These are phyloP conservation scores for Neoitamus cyanurus DNA, from an alignment of 2,888 invertebrate species.

Conservation along the genomic window DNA sequence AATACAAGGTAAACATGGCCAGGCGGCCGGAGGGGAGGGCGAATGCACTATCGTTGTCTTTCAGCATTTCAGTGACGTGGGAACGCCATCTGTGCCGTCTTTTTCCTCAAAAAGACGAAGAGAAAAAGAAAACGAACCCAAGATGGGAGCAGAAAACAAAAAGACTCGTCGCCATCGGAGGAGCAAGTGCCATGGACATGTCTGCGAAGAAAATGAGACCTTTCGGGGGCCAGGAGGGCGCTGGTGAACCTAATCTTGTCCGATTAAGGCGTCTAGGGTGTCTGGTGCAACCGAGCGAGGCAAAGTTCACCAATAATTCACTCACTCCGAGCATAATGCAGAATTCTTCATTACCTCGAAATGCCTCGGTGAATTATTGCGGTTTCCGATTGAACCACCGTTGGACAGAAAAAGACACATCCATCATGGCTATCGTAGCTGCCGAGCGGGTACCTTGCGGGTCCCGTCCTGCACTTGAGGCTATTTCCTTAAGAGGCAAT, in stretches of 20 bases:
- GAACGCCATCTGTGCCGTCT: conserved; percentile 14
- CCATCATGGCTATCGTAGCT: background rate
- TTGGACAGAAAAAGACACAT: background rate
- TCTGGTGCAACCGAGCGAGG: background rate
- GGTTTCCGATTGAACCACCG: background rate
- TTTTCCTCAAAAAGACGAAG: conserved; percentile 15
- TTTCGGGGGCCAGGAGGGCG: background rate
- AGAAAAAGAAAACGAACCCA: background rate
- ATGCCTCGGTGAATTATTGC: conserved; percentile 14
- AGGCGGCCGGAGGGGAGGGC: background rate
- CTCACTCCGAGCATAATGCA: background rate
- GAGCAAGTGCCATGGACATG: conserved; percentile 14
- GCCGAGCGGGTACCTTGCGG: background rate
- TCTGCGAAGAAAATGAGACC: conserved; percentile 2
- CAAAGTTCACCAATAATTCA: conserved; percentile 31
- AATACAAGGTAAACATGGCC: background rate
- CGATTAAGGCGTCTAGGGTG: background rate
- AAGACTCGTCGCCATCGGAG: background rate
- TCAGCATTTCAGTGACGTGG: conserved; percentile 12
- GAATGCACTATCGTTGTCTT: conserved; percentile 7
- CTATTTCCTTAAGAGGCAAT: background rate
- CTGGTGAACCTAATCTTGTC: background rate
- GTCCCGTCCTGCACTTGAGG: background rate
- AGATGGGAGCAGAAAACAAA: background rate
- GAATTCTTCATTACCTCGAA: conserved; percentile 7